Conservation (phyloP, 2,888 invertebrate species). For the Brachynemurus nebulosus region DNA sequence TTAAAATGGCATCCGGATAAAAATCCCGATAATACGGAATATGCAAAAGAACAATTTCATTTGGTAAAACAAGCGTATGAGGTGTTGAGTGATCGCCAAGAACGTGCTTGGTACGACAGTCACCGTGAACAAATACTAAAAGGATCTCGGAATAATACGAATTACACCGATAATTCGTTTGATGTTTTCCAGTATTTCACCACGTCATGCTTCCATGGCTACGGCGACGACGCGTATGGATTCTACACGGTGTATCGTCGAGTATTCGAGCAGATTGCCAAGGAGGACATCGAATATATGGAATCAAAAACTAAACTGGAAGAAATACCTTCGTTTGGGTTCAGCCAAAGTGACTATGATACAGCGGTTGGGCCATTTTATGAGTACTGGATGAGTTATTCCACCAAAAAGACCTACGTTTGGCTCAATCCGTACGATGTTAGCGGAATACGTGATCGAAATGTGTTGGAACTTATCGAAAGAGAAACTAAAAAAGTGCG, state of each 20-base stretch:
- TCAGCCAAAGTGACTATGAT: slow-evolving; percentile 67
- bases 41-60: slow-evolving; percentile 86
- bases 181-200: slow-evolving; percentile 88
- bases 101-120: slow-evolving; percentile 93
- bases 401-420: slow-evolving; percentile 74
- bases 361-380: slow-evolving; percentile 82
- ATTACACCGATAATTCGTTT: slow-evolving; percentile 75
- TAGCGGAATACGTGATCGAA: slow-evolving; percentile 66
- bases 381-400: slow-evolving; percentile 86
- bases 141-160: slow-evolving; percentile 54
- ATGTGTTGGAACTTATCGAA: slow-evolving; percentile 68
- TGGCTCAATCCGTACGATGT: slow-evolving; percentile 92
- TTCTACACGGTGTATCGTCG: slow-evolving; percentile 83
- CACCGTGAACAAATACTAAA: slow-evolving; percentile 85
- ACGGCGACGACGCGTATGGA: slow-evolving; percentile 71
- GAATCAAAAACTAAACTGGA: slow-evolving; percentile 55
- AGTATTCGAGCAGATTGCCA: slow-evolving; percentile 72
- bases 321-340: slow-evolving; percentile 70
- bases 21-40: slow-evolving; percentile 60
- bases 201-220: slow-evolving; percentile 81
- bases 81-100: slow-evolving; percentile 83
- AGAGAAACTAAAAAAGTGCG: slow-evolving; percentile 92
- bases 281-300: slow-evolving; percentile 76
- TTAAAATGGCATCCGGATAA: slow-evolving; percentile 93
- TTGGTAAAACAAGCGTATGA: slow-evolving; percentile 93